Percentiles rank a stretch among this genome's conserved stretches.
phyloP scores from a whole-genome alignment of 2,888 invertebrate genomes.

The Caenorhabditis wallacei region DNA sequence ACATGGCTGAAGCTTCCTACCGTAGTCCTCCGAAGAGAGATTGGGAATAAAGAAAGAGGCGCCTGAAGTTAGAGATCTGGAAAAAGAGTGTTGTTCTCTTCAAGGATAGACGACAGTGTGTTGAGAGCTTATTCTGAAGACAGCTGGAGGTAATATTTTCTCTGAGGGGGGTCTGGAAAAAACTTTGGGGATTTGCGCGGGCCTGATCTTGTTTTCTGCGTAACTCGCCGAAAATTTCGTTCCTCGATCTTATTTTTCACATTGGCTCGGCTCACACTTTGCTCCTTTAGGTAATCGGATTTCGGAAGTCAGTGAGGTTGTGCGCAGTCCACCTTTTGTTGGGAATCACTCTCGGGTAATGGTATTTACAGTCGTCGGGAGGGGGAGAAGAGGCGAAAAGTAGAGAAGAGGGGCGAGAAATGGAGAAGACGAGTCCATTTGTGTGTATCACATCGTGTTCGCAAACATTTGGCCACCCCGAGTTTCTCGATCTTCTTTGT shows the following conservation, averaged over 20 bases:
- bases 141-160: constrained; percentile 33
- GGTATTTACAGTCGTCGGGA: constrained; percentile 63
- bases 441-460: constrained; percentile 67
- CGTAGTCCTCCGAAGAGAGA: constrained; percentile 35
- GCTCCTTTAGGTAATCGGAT: constrained; percentile 54
- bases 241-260: constrained; percentile 32
- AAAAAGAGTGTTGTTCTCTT: constrained; percentile 26
- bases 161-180: constrained; percentile 7
- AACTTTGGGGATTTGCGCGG: not conserved
- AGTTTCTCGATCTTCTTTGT: constrained; percentile 60
- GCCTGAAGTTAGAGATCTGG: constrained; percentile 16
- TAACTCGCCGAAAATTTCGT: constrained; percentile 10
- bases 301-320: constrained; percentile 40
- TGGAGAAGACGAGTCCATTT: constrained; percentile 54
- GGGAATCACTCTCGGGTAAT: constrained; percentile 60
- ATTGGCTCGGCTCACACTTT: constrained; percentile 3
- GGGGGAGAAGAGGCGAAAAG: constrained; percentile 38
- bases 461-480: constrained; percentile 57
- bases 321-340: constrained; percentile 55
- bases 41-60: constrained; percentile 1
- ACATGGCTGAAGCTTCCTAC: constrained; percentile 67
- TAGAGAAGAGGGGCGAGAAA: constrained; percentile 46
- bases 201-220: constrained; percentile 45
- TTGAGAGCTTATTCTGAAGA: constrained; percentile 18
- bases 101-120: constrained; percentile 19